Evolutionary conservation across 2,888 invertebrate genomes (phyloP).

Genomic region (Dioctria linearis): DNA sequence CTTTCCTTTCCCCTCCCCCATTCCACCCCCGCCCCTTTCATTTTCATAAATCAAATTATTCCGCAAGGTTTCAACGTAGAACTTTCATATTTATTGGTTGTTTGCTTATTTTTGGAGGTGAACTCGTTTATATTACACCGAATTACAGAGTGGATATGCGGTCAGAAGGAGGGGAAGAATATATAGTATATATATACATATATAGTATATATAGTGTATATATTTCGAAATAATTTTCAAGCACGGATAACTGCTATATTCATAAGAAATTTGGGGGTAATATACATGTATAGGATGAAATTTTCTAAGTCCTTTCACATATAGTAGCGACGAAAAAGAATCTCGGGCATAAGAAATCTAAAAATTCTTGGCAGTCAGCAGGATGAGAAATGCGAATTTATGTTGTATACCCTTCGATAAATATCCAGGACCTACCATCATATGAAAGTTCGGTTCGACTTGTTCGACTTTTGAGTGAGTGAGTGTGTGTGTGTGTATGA

Average conservation of each 20-base stretch:
- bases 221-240: constrained; percentile 13
- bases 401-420: constrained; percentile 33
- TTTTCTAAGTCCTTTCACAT: too few species aligned
- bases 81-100: constrained; percentile 42
- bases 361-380: not conserved
- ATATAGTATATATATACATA: too few species aligned
- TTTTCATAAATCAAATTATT: constrained; percentile 42
- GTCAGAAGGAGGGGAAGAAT: not conserved
- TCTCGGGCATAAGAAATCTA: constrained; percentile 9
- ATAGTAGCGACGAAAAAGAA: not conserved
- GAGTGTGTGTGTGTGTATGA: too few species aligned
- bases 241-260: constrained; percentile 6
- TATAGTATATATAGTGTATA: too few species aligned
- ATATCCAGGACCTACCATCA: constrained; percentile 6
- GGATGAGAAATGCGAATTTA: constrained; percentile 35
- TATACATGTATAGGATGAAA: too few species aligned
- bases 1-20: not conserved
- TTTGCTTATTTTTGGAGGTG: constrained; percentile 37
- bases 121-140: not conserved
- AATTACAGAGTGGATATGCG: not conserved
- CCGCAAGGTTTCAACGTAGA: constrained; percentile 27
- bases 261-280: not conserved
- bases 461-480: too few species aligned
- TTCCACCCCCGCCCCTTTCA: not conserved
- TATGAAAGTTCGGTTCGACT: not conserved